Percentiles rank a stretch among this genome's conserved stretches.
Evolutionary conservation across 37 sponge, comb jelly and placozoan species (phyloP).

Genomic region (Tethya wilhelma): DNA sequence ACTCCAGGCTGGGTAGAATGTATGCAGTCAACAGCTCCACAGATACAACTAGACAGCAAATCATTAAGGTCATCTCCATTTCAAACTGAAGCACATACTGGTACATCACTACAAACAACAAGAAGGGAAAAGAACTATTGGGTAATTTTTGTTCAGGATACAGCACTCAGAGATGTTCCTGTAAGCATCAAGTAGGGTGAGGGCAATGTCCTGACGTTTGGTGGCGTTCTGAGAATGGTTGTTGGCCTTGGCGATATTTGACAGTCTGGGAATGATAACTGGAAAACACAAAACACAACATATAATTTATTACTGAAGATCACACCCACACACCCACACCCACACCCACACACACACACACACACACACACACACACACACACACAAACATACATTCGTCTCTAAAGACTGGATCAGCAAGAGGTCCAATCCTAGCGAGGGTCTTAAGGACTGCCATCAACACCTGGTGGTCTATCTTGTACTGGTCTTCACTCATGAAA

Average conservation of each 20-base stretch:
- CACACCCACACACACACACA: too few relatives aligned
- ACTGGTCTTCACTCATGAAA: constrained; percentile 59
- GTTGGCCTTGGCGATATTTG: constrained; percentile 37
- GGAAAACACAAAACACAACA: background rate
- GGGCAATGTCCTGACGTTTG: constrained; percentile 61
- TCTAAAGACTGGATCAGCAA: constrained; percentile 85
- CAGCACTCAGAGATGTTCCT: constrained; percentile 82
- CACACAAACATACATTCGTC: constrained; percentile 76
- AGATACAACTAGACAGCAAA: constrained; percentile 55
- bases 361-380: too few relatives aligned
- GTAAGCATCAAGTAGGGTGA: constrained; percentile 71
- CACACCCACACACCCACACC: too few relatives aligned
- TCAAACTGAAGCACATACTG: too few relatives aligned
- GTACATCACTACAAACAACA: too few relatives aligned
- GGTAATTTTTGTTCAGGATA: constrained; percentile 57
- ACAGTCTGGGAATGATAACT: constrained; percentile 82
- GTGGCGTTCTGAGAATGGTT: constrained; percentile 62
- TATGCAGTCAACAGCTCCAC: constrained; percentile 36
- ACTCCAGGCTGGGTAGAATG: constrained; percentile 63
- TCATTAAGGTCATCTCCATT: too few relatives aligned
- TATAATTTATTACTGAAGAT: background rate
- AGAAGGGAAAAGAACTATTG: too few relatives aligned
- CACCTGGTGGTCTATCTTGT: constrained; percentile 50
- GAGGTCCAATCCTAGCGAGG: constrained; percentile 75
- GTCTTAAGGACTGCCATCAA: constrained; percentile 71